phyloP scores from a whole-genome alignment of 2,888 invertebrate species.

The Sabatieria punctata region DNA sequence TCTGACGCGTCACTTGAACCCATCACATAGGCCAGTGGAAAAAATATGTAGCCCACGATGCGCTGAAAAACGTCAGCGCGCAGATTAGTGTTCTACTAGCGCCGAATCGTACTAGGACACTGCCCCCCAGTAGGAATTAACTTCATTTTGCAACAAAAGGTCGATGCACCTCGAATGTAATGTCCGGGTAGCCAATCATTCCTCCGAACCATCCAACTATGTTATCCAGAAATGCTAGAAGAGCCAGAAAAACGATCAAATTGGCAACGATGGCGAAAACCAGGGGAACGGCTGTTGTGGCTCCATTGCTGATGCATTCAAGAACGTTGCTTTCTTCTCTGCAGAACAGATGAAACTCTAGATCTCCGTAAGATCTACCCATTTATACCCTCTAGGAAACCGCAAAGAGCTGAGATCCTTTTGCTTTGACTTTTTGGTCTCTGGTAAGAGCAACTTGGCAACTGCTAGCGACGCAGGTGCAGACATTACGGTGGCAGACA shows the following conservation, averaged over 20 bases:
- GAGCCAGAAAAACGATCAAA: slow-evolving; percentile 72
- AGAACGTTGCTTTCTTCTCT: slow-evolving; percentile 57
- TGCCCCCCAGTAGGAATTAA: neutral
- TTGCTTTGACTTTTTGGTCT: slow-evolving; percentile 59
- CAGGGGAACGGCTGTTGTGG: slow-evolving; percentile 57
- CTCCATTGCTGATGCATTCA: slow-evolving; percentile 80
- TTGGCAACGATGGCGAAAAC: slow-evolving; percentile 75
- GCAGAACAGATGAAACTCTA: slow-evolving; percentile 1
- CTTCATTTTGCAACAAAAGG: neutral
- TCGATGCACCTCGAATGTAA: slow-evolving; percentile 39
- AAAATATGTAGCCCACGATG: slow-evolving; percentile 66
- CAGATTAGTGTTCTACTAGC: neutral
- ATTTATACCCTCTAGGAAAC: slow-evolving; percentile 41
- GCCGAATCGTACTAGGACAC: neutral
- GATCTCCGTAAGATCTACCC: no score
- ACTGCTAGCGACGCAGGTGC: slow-evolving; percentile 77
- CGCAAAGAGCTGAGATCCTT: slow-evolving; percentile 52
- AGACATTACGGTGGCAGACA: slow-evolving; percentile 87
- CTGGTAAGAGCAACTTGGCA: slow-evolving; percentile 78
- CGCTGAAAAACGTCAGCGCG: slow-evolving; percentile 37
- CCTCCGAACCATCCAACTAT: slow-evolving; percentile 59
- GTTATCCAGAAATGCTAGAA: slow-evolving; percentile 65
- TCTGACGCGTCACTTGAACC: slow-evolving; percentile 34
- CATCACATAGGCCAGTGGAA: slow-evolving; percentile 70
- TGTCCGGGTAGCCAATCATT: slow-evolving; percentile 48